Conservation (phyloP, 2,113 vertebrate species). For the Hiodon alosoides region DNA sequence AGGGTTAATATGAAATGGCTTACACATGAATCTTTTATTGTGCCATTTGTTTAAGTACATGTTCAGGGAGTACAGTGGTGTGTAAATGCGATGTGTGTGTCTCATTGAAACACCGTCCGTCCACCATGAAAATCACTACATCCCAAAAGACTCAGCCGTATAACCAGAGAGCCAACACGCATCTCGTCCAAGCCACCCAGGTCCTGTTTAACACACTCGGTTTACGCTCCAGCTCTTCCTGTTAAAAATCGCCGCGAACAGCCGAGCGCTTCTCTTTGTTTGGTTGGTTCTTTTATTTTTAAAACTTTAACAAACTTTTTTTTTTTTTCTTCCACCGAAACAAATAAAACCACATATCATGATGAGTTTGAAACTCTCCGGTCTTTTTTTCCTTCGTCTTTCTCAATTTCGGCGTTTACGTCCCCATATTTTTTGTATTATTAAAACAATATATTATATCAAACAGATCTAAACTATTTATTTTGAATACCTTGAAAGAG, state of each 20-base stretch:
- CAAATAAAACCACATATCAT: not conserved
- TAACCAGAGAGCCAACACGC: no score
- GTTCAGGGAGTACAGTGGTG: not conserved
- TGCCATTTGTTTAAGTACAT: not conserved
- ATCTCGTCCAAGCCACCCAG: no score
- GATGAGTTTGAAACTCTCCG: not conserved
- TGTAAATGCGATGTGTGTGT: not conserved
- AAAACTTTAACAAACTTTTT: slow-evolving; percentile 20
- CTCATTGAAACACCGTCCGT: not conserved
- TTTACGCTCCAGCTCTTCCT: no score
- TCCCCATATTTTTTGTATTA: slow-evolving; percentile 34
- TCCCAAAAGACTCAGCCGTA: no score
- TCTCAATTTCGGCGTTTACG: slow-evolving; percentile 10
- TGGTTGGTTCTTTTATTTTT: slow-evolving; percentile 8
- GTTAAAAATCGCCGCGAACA: no score
- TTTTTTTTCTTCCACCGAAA: slow-evolving; percentile 32
- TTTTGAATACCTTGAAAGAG: slow-evolving; percentile 30
- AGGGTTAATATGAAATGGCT: not conserved
- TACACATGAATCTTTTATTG: slow-evolving; percentile 1
- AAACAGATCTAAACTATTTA: slow-evolving; percentile 22
- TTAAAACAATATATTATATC: slow-evolving; percentile 40
- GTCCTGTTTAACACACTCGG: no score
- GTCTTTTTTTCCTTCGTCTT: slow-evolving; percentile 4
- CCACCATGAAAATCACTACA: no score
- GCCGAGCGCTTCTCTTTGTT: no score